Percentiles rank a stretch among this genome's conserved stretches.
These are phyloP conservation scores for Apodemus speciosus DNA, from an alignment of 2,113 vertebrate genomes.

Conservation along the genomic window DNA sequence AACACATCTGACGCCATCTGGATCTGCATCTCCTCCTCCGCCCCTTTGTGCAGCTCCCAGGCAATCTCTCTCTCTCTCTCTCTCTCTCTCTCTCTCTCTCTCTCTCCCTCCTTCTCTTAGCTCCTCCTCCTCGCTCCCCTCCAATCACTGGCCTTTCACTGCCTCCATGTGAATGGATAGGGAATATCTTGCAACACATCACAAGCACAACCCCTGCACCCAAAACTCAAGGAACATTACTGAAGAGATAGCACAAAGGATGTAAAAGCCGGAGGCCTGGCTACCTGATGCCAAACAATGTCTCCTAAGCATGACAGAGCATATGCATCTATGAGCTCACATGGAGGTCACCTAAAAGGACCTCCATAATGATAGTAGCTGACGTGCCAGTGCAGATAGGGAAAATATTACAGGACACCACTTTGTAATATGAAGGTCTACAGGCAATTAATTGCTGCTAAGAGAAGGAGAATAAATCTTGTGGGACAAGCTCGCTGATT, in stretches of 20 bases:
- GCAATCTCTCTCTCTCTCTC: rapidly evolving
- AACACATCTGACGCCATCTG: too few species aligned
- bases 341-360: too few species aligned
- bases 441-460: neutral
- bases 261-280: neutral
- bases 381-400: neutral
- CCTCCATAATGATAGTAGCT: neutral
- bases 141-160: too few species aligned
- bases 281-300: neutral
- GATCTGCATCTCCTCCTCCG: too few species aligned
- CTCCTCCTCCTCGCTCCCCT: too few species aligned
- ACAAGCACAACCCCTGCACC: neutral
- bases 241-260: neutral
- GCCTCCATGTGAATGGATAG: too few species aligned
- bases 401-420: neutral
- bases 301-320: neutral
- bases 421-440: too few species aligned
- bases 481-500: neutral
- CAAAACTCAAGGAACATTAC: neutral
- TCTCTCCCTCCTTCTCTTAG: too few species aligned
- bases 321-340: neutral
- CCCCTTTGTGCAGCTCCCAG: too few species aligned
- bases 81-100: neutral
- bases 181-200: too few species aligned
- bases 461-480: neutral